Conservation (phyloP, 2,888 invertebrate species). For the Rhabditophanes sp. region DNA sequence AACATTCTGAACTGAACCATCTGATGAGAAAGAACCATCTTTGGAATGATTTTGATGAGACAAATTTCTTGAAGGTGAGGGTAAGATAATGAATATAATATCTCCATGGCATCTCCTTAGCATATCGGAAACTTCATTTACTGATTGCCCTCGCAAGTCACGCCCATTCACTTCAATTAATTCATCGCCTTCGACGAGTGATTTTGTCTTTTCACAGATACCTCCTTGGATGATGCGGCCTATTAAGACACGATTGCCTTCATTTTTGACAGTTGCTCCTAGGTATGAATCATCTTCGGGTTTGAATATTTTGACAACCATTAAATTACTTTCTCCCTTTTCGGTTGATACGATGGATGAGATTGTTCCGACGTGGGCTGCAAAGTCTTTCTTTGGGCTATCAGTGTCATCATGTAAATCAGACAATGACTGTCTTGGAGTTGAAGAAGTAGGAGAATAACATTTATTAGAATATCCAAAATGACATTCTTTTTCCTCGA, state of each 20-base stretch:
- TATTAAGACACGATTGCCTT: conserved; percentile 84
- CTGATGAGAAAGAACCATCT: conserved; percentile 4
- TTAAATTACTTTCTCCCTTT: conserved; percentile 3
- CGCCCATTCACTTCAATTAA: conserved; percentile 83
- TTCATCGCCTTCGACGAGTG: conserved; percentile 65
- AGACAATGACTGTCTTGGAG: too few relatives aligned
- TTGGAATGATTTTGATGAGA: conserved; percentile 2
- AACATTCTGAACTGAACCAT: background rate
- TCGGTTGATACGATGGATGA: too few relatives aligned
- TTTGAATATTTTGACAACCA: conserved; percentile 5
- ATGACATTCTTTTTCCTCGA: too few relatives aligned
- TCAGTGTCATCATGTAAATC: too few relatives aligned
- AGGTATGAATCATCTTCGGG: conserved; percentile 4
- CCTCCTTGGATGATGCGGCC: conserved; percentile 90
- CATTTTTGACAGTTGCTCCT: conserved; percentile 62
- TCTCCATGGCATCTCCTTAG: conserved; percentile 26
- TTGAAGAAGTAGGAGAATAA: too few relatives aligned
- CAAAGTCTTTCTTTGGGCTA: too few relatives aligned
- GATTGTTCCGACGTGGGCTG: too few relatives aligned
- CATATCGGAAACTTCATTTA: conserved; percentile 91
- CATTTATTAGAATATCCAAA: too few relatives aligned
- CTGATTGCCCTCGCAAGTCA: conserved; percentile 82
- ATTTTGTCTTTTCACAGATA: conserved; percentile 82
- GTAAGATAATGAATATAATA: too few relatives aligned
- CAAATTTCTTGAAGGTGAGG: too few relatives aligned